Base-by-base conservation (phyloP, 2,113 vertebrate species). In the Mionectes macconnelli region DNA sequence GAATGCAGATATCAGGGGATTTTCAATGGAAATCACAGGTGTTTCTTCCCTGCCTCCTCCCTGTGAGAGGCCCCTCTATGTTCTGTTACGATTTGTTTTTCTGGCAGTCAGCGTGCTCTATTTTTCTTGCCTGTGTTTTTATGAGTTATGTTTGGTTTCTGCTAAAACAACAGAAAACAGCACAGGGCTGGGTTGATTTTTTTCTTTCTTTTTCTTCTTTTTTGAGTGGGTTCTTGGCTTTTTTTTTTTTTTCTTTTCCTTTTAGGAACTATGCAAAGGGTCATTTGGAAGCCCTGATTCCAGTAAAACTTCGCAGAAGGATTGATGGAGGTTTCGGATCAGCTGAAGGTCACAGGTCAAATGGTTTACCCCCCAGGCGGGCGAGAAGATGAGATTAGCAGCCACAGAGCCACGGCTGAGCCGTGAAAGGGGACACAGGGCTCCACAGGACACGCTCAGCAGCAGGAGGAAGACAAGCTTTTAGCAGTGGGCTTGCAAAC, bases 11-110 rank as follows among this genome's bases (percentile, higher is more conserved):
- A 94, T 94, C 96, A 86, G 93, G 93, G 96, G 96, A 95, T 94
- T 86, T 95, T 83, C 94, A 97, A 98, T 97, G 98, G 97, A 96
- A 98, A 97, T 97, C 98, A 88, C 98, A 98, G 98, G 97, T 98
- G 98, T 94, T 96, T 93, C 95, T 91, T 92, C 94, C 93, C 94
- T 98, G 98, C 96, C 95, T 97, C 94, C 96, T 97, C 94, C 96
- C 96, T 96, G 84, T 44, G 77, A 96, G 97, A 97, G 96, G 97
- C 97, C 97, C 96, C 96, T 95, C 89, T 92, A n/a, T 95, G 92
- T 93, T 84, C 91, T 95, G 83, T 79, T 96, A 94, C 33, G 7
- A 94, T 82, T 87, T 93, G 93, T 92, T 92, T 95, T 94, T 94
- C 87, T 95, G 94, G 96, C 96, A 95, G 69, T 62, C 78, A 70